These are phyloP conservation scores for Dichetophora obliterata DNA, from an alignment of 2,888 invertebrate genomes.

Conservation along the genomic window DNA sequence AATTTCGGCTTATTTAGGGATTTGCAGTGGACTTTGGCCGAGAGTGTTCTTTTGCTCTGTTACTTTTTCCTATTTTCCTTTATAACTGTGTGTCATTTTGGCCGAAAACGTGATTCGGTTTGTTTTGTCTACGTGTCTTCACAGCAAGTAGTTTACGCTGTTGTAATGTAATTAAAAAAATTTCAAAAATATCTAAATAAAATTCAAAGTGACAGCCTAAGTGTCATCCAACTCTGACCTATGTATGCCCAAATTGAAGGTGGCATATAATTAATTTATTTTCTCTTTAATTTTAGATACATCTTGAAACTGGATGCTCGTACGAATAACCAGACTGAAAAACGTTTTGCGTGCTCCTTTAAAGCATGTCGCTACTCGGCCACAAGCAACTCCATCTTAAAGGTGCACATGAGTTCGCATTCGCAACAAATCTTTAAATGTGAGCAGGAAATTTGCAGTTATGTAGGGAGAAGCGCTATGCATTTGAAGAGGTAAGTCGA, in stretches of 20 bases:
- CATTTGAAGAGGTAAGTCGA: conserved; percentile 63
- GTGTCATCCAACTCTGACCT: conserved; percentile 3
- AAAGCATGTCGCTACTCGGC: conserved; percentile 74
- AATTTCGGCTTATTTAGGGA: conserved; percentile 27
- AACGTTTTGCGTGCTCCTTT: conserved; percentile 72
- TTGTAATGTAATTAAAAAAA: conserved; percentile 65
- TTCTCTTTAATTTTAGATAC: conserved; percentile 67
- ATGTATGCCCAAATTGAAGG: not conserved
- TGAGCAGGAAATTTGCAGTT: conserved; percentile 68
- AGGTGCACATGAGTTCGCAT: conserved; percentile 73
- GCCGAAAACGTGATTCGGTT: conserved; percentile 19
- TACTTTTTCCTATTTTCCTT: conserved; percentile 42
- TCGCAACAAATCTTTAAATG: conserved; percentile 71
- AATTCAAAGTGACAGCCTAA: conserved; percentile 48
- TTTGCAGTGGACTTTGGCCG: conserved; percentile 36
- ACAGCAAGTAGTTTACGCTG: conserved; percentile 61
- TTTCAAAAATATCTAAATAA: conserved; percentile 33
- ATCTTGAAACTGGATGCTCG: conserved; percentile 75
- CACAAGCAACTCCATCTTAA: conserved; percentile 73
- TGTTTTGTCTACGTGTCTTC: conserved; percentile 48
- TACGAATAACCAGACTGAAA: conserved; percentile 66
- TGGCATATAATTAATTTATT: not conserved
- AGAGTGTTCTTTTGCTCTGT: not conserved
- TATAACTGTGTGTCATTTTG: conserved; percentile 41
- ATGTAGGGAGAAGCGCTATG: conserved; percentile 71